A percentile compares a stretch with the other conserved stretches of the same genome.
Evolutionary conservation across 1,140 invertebrate genomes (phyloP).

Genomic region (Trichonephila clavipes): DNA sequence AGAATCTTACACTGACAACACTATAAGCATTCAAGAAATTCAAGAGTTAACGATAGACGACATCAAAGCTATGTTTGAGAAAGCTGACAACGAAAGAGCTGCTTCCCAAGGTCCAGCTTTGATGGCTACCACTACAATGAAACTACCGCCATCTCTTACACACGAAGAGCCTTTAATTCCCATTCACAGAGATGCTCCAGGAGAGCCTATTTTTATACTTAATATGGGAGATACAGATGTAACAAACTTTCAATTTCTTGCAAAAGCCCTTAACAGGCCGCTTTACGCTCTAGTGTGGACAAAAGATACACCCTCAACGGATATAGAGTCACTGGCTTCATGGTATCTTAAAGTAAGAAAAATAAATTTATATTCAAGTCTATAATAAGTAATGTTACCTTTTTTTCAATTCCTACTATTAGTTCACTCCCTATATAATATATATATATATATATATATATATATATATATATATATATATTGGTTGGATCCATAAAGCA

Average conservation of each 20-base stretch:
- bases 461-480: too few species aligned
- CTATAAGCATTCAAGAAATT: conserved; percentile 93
- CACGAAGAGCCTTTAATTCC: not conserved
- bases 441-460: too few species aligned
- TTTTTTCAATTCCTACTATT: too few species aligned
- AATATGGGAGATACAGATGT: conserved; percentile 36
- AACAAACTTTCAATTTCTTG: not conserved
- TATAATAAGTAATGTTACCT: too few species aligned
- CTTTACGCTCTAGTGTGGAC: conserved; percentile 36
- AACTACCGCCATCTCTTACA: not conserved
- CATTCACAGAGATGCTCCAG: not conserved
- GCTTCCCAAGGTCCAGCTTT: not conserved
- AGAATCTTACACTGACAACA: conserved; percentile 93
- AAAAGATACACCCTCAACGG: not conserved
- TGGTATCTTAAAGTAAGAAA: conserved; percentile 48
- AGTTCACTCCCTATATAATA: too few species aligned
- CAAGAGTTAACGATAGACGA: conserved; percentile 88
- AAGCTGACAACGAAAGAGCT: not conserved
- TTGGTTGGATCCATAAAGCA: too few species aligned
- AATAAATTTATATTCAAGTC: too few species aligned
- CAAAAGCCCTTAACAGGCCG: not conserved
- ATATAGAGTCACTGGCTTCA: conserved; percentile 1
- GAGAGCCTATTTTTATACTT: conserved; percentile 28
- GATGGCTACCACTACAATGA: not conserved
- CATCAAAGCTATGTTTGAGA: conserved; percentile 82